Evolutionary conservation across 2,113 vertebrate genomes (phyloP), one percentile per base, ranked within the genome.

Genomic region (Phalacrocorax carbo): DNA sequence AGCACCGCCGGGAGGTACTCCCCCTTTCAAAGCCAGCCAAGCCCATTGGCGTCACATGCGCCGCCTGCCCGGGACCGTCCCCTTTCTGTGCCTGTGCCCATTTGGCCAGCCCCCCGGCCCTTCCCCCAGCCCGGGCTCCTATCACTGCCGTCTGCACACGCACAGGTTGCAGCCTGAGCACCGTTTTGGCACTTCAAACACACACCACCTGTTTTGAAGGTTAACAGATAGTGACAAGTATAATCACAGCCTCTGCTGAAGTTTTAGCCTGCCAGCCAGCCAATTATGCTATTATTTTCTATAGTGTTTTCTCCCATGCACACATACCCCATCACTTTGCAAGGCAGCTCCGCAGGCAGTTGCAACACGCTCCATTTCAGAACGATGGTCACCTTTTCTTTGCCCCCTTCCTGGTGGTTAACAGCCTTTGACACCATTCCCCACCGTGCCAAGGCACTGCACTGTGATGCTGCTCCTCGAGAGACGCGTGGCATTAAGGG

Each of bases 131-230:
- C 80, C 34, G 1, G 10, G 66, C 58, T 77, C 82, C 44, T 46
- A 4, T 81, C 78, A 10, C 66, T 0, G 1, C 46, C 3, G 26
- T 23, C 79, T 51, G 51, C 82, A 34, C 40, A 54, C 68, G 58
- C 90, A 48, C 49, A 88, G 66, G 93, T 42, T 54, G 73, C 86
- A 95, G 94, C 58, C 80, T 64, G 81, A 95, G 86, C 80, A 32
- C 69, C 1, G 0, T 25, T 70, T 79, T 95, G 95, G 96, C 93
- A 79, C 93, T 80, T 85, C 54, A 65, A 78, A 72, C 0, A 0
- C 86, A 44, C 70, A 52, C 2, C 96, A 97, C 96, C 95, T 97
- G 96, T 91, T 96, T 81, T 73, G 96, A 91, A 95, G 94, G 94
- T 91, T 96, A 95, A 95, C 88, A 82, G 91, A 93, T 30, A 94